Conservation (phyloP, 2,113 vertebrate species). For the Labeo catla region DNA sequence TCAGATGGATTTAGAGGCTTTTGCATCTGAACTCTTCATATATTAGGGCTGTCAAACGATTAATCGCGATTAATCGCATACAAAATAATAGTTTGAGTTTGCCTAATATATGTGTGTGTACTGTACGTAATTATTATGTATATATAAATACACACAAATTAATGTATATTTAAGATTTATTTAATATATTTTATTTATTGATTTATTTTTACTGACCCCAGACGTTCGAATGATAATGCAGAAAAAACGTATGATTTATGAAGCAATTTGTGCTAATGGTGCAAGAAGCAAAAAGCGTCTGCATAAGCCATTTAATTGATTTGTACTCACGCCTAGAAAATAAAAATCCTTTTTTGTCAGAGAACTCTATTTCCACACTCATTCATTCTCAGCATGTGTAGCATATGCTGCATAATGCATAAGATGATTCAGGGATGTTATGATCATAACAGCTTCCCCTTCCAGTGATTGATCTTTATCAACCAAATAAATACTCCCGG, state of each 20-base stretch:
- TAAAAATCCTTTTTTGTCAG: slow-evolving; percentile 16
- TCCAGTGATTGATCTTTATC: background rate
- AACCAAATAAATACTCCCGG: slow-evolving; percentile 11
- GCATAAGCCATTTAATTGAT: slow-evolving; percentile 6
- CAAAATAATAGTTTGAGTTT: too few relatives aligned
- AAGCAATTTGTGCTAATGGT: background rate
- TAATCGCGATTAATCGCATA: too few relatives aligned
- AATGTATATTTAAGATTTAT: too few relatives aligned
- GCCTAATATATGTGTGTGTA: too few relatives aligned
- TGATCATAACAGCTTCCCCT: slow-evolving; percentile 11
- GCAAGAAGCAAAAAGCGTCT: background rate
- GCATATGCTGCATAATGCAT: slow-evolving; percentile 44
- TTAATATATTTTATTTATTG: too few relatives aligned
- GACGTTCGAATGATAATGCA: background rate
- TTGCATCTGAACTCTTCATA: too few relatives aligned
- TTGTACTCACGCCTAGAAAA: slow-evolving; percentile 1
- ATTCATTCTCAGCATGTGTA: slow-evolving; percentile 30
- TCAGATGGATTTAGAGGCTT: too few relatives aligned
- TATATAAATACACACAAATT: too few relatives aligned
- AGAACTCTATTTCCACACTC: background rate
- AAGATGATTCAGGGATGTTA: background rate
- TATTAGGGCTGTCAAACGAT: too few relatives aligned
- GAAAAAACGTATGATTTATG: background rate
- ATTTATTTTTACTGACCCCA: background rate
- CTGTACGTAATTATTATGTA: too few relatives aligned